Evolutionary conservation across 2,888 invertebrate genomes (phyloP), one percentile per base, ranked within the genome.

Genomic region (Idaea straminata): DNA sequence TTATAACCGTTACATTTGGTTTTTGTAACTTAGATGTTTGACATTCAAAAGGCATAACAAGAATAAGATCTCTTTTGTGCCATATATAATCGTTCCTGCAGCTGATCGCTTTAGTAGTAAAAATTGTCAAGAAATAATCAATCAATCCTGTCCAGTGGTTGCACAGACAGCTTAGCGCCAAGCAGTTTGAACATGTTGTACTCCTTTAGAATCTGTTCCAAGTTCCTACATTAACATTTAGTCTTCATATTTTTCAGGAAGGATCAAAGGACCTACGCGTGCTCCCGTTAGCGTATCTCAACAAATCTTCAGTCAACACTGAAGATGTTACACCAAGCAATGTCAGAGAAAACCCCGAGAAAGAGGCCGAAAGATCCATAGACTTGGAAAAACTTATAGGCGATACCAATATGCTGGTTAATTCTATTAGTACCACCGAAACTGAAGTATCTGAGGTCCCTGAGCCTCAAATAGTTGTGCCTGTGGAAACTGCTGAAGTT

Each of bases 311-410:
- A 61, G 76, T 86, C 1, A 66, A 72, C 2, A 74, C 79, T 1
- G 72, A 79, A 13, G 81, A 83, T 1, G 78, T 90, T 0, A 59
- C 68, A 0, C 74, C 85, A 0, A 73, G 66, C 7, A 62, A 63
- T 5, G 65, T 57, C 5, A 76, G 71, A 16, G 88, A 88, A 16
- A 79, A 88, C 67, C 87, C 92, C 0, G 81, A 81, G 3, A 84
- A 83, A 62, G 91, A 91, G 75, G 92, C 89, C 0, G 89, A 91
- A 66, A 82, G 89, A 15, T 88, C 91, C 2, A 78, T 88, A n/a
- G 86, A 91, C 61, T 71, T 92, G 38, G 90, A 92, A 70, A 88
- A 86, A 69, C 83, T 92, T 0, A 90, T 92, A 4, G 83, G 84
- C 0, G 78, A 80, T 15, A 83, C 85, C 1, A 77, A 74, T 63